These are phyloP conservation scores for Myathropa florea DNA, from an alignment of 2,888 invertebrate genomes.

Conservation along the genomic window DNA sequence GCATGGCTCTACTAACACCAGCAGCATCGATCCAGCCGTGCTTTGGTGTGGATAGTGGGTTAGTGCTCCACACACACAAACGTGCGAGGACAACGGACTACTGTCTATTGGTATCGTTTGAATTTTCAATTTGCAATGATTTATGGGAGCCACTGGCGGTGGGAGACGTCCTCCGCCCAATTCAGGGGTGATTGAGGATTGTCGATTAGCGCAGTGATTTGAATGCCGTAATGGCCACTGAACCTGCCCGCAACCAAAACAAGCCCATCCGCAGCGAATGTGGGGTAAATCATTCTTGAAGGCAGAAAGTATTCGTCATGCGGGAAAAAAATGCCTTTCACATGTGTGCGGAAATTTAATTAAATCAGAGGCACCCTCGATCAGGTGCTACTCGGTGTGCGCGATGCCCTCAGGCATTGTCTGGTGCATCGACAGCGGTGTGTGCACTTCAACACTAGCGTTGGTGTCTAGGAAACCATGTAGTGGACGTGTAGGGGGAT, in stretches of 20 bases:
- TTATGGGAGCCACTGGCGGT: slow-evolving; percentile 3
- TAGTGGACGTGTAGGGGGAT: not conserved
- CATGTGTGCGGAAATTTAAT: slow-evolving; percentile 9
- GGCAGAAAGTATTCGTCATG: not conserved
- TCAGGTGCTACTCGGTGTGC: not conserved
- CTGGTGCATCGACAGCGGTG: not conserved
- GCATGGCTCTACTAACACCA: not conserved
- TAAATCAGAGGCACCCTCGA: slow-evolving; percentile 15
- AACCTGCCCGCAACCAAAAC: slow-evolving; percentile 1
- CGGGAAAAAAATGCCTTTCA: slow-evolving; percentile 1
- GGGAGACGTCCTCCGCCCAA: not conserved
- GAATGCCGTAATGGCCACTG: slow-evolving; percentile 10
- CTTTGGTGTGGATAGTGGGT: slow-evolving; percentile 2
- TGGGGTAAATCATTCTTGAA: not conserved
- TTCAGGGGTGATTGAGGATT: slow-evolving; percentile 30
- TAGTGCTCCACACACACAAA: not conserved
- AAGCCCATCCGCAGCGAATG: not conserved
- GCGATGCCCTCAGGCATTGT: not conserved
- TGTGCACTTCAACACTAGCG: not conserved
- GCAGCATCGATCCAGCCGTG: not conserved
- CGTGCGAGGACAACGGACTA: not conserved
- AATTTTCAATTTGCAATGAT: slow-evolving; percentile 58
- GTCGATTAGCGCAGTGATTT: slow-evolving; percentile 52
- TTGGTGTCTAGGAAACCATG: not conserved
- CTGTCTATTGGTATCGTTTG: slow-evolving; percentile 11